Evolutionary conservation across 1,140 invertebrate genomes (phyloP).

Genomic region (Diachasmimorpha longicaudata): DNA sequence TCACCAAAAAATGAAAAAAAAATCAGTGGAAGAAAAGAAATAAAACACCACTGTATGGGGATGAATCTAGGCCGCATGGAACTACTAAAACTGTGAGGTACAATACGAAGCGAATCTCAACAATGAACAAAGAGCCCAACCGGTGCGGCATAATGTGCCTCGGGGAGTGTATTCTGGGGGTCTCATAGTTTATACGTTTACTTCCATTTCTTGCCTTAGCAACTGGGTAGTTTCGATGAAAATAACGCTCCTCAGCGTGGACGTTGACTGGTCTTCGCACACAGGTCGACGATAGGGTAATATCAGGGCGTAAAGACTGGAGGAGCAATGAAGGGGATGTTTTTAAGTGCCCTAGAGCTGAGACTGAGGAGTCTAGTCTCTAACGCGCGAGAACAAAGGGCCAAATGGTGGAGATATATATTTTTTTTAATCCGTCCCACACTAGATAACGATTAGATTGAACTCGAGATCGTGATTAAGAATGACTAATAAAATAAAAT

Average conservation of each 20-base stretch:
- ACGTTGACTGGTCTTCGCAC: neutral
- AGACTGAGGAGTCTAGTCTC: neutral
- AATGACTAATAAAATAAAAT: too few species aligned
- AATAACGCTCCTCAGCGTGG: neutral
- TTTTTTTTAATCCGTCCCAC: neutral
- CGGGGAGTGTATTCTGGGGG: constrained; percentile 34
- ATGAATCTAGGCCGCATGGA: constrained; percentile 40
- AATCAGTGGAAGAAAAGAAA: neutral
- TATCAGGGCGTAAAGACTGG: neutral
- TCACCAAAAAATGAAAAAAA: neutral
- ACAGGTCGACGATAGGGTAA: neutral
- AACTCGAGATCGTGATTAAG: neutral
- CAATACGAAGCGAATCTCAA: constrained; percentile 54
- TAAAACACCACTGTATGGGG: constrained; percentile 39
- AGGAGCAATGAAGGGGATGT: neutral
- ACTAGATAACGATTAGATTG: neutral
- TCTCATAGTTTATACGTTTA: constrained; percentile 8
- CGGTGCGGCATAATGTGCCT: constrained; percentile 45
- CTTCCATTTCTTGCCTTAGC: constrained; percentile 14
- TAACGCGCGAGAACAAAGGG: neutral
- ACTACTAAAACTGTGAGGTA: constrained; percentile 41
- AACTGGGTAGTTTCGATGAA: neutral
- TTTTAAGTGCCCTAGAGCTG: constrained; percentile 1
- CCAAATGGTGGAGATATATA: neutral
- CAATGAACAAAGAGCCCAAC: constrained; percentile 49